Evolutionary conservation across 2,797 vertebrate genomes (phyloP), one percentile per base, ranked within the genome.

Genomic region (Lacerta agilis): DNA sequence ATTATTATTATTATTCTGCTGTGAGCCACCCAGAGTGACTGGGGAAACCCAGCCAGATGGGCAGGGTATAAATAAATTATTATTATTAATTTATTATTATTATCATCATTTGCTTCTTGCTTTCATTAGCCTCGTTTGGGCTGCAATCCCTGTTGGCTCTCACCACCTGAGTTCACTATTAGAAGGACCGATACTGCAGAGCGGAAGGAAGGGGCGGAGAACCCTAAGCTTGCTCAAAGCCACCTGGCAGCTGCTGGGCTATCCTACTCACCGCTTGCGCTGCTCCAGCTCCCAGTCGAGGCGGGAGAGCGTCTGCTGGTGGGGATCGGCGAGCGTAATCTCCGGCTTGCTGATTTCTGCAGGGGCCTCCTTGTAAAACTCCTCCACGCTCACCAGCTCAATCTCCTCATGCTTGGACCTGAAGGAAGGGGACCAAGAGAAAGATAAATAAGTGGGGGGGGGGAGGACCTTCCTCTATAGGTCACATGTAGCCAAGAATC

Each of bases 381-480:
- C 98, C 10, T 98, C 98, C 92, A 98, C 97, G 88, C 97, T 97
- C 91, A 99, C 99, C 93, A 99, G 94, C 71, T 99, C 98, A 0
- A 99, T 99, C 95, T 99, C 99, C 95, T 99, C 99, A 0, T 99
- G 99, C 90, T 99, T 99, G 8, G 99, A 99, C 92, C 99, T 99
- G 95, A 0, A 72, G 36, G 18, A 61, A 92, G 75, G 77, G 55
- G 0, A 0, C 13, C 71, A 36, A 76, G 29, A 33, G 15, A 33
- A 33, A 33, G 4, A 33, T n/a, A 72, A 15, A 36, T 33, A 36
- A 36, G 29, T 3, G 8, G 8, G 17, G 15, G 11, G 7, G 8
- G 1, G 25, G 43, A 4, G 8, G 33, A 75, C 17, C 66, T 66
- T 66, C 25, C 41, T 17, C 75, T 45, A 3, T 43, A 43, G n/a